These are phyloP conservation scores for Sebastes hubbsi DNA, from an alignment of 2,797 vertebrate genomes.

Conservation along the genomic window DNA sequence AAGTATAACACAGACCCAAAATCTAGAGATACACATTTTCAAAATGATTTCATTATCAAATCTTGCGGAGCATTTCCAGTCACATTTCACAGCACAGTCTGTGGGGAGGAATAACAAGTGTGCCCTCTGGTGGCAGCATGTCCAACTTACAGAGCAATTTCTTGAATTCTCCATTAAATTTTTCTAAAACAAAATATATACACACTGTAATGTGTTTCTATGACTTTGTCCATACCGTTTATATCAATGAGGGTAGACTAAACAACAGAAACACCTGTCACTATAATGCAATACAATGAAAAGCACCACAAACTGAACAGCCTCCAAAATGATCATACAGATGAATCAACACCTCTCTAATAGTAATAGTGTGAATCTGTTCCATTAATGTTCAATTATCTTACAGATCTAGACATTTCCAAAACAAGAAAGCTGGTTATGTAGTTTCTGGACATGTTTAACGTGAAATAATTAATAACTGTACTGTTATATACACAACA, in stretches of 20 bases:
- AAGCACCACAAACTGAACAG: background rate
- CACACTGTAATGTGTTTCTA: background rate
- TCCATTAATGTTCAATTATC: background rate
- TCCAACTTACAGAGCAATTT: background rate
- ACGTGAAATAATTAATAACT: background rate
- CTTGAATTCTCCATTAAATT: background rate
- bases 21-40: background rate
- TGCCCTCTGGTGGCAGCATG: slow-evolving; percentile 28
- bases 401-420: background rate
- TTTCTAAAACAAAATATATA: background rate
- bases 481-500: background rate
- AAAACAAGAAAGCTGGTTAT: background rate
- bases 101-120: background rate
- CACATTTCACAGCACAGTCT: background rate
- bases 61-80: background rate
- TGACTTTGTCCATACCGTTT: background rate
- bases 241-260: background rate
- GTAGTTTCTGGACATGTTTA: background rate
- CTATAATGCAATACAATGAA: background rate
- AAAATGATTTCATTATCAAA: background rate
- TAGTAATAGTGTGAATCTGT: background rate
- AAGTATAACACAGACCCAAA: background rate
- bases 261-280: background rate
- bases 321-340: background rate
- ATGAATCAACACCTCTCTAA: background rate